Base-by-base conservation (phyloP, 2,797 vertebrate genomes). In the Arremon brunneinucha region DNA sequence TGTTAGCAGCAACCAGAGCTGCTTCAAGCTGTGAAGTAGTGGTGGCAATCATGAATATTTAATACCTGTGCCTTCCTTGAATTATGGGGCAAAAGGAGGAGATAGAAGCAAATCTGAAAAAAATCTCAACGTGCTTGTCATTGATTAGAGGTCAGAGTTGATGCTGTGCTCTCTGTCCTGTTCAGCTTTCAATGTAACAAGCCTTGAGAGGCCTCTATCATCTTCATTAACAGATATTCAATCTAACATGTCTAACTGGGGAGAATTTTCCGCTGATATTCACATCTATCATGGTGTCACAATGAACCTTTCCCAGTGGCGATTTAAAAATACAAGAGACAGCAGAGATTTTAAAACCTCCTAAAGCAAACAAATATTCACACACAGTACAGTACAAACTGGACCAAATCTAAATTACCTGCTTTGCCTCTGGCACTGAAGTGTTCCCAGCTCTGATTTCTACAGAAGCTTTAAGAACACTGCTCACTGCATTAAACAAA, bases 401-500 rank as follows among this genome's bases (percentile, higher is more conserved):
- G 57, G 19, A 49, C 34, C 37, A 63, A 89, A 60, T 10, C 28
- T 60, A 81, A 86, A 64, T 67, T 86, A 95, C 86, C 96, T 93
- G 96, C 14, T 26, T 83, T 82, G 74, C 55, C 47, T 86, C 88
- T 47, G 47, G 17, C 30, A 44, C 63, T 44, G 94, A 88, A 53
- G 77, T 10, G 21, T 95, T 94, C 14, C 34, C 80, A 41, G 77
- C 89, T 89, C 96, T 97, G 53, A 95, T 97, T 64, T 96, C 97
- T 53, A 83, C 94, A 46, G 98, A 98, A 92, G 98, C 98, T 89
- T 98, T 98, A 53, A 99, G 96, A 81, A 99, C 98, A 37, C 98
- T 99, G 96, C 98, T 98, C 77, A 98, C 98, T 86, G 98, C 98
- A 77, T 97, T 98, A 70, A 99, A 97, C 18, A 99, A 97, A 35